These are phyloP conservation scores for Okapia johnstoni DNA, from an alignment of 2,113 vertebrate genomes.

Conservation along the genomic window DNA sequence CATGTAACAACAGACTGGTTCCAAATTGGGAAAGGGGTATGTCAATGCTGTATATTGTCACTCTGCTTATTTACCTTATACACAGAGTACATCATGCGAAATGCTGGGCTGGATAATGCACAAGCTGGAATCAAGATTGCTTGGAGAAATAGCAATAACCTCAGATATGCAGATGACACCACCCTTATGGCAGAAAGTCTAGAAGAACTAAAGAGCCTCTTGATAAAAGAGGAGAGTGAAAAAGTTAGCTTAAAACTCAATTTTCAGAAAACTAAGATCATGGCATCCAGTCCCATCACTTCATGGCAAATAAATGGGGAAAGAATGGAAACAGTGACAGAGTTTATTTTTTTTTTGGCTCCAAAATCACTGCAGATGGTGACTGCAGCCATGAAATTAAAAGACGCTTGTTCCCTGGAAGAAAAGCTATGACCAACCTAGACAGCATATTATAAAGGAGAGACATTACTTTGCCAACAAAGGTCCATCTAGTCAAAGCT, in stretches of 20 bases:
- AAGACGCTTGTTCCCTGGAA: not conserved
- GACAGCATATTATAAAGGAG: not conserved
- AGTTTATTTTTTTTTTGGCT: not conserved
- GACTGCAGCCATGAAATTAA: not conserved
- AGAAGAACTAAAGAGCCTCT: not conserved
- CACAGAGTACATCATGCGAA: not conserved
- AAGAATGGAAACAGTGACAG: not conserved
- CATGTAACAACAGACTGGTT: not conserved
- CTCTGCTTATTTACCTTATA: not conserved
- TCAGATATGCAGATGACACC: not conserved
- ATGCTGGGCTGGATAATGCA: not conserved
- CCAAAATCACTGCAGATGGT: not conserved
- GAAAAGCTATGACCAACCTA: not conserved
- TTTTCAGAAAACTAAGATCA: not conserved
- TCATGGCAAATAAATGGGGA: not conserved
- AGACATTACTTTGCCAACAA: not conserved
- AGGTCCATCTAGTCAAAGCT: not conserved
- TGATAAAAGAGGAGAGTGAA: not conserved
- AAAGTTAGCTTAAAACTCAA: not conserved
- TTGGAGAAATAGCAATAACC: not conserved
- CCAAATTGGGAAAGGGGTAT: not conserved
- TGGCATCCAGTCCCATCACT: not conserved
- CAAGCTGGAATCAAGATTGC: not conserved
- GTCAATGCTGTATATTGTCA: rapidly evolving
- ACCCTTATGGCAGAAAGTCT: not conserved